A percentile compares a stretch with the other conserved stretches of the same genome.
phyloP scores from a whole-genome alignment of 2,888 invertebrate genomes.

The Hypomecis punctinalis region DNA sequence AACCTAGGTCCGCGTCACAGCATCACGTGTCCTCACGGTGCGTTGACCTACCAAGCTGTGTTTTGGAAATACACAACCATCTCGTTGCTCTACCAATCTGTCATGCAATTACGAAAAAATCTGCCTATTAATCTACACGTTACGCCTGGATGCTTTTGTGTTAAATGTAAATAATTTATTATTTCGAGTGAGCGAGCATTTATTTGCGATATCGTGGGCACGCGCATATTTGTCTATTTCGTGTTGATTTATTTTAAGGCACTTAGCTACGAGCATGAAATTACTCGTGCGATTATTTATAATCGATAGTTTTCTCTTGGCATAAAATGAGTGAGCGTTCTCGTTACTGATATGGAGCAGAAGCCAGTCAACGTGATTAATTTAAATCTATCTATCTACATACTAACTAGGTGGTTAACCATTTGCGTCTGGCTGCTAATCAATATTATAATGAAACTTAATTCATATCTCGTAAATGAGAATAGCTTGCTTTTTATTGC shows the following conservation, averaged over 20 bases:
- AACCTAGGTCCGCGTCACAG: slow-evolving; percentile 63
- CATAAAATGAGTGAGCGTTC: slow-evolving; percentile 16
- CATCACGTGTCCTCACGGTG: slow-evolving; percentile 74
- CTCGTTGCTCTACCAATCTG: slow-evolving; percentile 52
- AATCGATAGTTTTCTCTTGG: slow-evolving; percentile 21
- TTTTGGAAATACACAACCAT: slow-evolving; percentile 75
- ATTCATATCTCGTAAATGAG: not conserved
- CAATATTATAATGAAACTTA: not conserved
- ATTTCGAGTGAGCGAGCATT: slow-evolving; percentile 55
- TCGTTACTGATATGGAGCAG: slow-evolving; percentile 25
- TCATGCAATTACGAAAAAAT: slow-evolving; percentile 59
- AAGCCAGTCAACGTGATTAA: slow-evolving; percentile 14
- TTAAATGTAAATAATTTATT: slow-evolving; percentile 56
- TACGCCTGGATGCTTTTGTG: slow-evolving; percentile 45
- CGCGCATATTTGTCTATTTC: slow-evolving; percentile 56
- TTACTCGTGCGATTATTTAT: slow-evolving; percentile 27
- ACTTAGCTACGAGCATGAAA: slow-evolving; percentile 25
- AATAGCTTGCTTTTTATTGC: not conserved
- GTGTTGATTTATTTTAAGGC: slow-evolving; percentile 47
- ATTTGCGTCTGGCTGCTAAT: not conserved
- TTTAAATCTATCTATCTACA: slow-evolving; percentile 11
- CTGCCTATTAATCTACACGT: slow-evolving; percentile 58
- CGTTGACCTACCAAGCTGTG: slow-evolving; percentile 72
- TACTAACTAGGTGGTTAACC: slow-evolving; percentile 9
- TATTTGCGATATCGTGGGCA: slow-evolving; percentile 54